Evolutionary conservation across 2,797 vertebrate genomes (phyloP), one percentile per base, ranked within the genome.

Genomic region (Gymnopithys bicolor): DNA sequence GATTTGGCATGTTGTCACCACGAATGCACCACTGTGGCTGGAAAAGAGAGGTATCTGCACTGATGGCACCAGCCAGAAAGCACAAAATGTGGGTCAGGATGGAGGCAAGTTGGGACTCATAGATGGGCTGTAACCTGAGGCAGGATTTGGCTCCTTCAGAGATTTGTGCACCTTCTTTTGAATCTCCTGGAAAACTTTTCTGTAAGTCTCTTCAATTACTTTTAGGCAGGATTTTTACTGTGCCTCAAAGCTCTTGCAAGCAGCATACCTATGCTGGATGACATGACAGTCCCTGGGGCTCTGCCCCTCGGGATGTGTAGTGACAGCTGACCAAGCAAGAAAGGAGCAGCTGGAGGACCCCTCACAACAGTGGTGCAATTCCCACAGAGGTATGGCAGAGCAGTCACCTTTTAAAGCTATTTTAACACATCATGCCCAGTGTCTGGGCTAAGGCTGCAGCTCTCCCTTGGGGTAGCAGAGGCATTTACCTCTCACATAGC

Each of bases 251-350:
- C 39, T 37, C 33, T 5, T 15, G 24, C 30, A 37, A 58, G 83
- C 68, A 48, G 56, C 56, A 70, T 4, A 32, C 11, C 52, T 27
- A 0, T 30, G 51, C 27, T 17, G 51, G 48, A 37, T 45, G n/a
- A n/a, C 33, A 19, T 1, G 11, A 39, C 7, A 9, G 11, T 2
- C 21, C 35, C 32, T 0, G 1, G 2, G 35, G 33, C 28, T 82
- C 41, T 48, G 12, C 30, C 7, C 2, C 0, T 1, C 1, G 49
- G 58, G 78, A 52, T 0, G 1, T 0, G 2, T 4, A 60, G n/a
- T 1, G 3, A 51, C 2, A 11, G 23, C 56, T 3, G 11, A 32
- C 2, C 2, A 4, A 27, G 39, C 5, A 7, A 64, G 53, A 28
- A 37, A 55, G 30, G 19, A 74, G 87, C n/a, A 41, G 55, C 48